Conservation (phyloP, 2,113 vertebrate genomes). For the Heliornis fulica region DNA sequence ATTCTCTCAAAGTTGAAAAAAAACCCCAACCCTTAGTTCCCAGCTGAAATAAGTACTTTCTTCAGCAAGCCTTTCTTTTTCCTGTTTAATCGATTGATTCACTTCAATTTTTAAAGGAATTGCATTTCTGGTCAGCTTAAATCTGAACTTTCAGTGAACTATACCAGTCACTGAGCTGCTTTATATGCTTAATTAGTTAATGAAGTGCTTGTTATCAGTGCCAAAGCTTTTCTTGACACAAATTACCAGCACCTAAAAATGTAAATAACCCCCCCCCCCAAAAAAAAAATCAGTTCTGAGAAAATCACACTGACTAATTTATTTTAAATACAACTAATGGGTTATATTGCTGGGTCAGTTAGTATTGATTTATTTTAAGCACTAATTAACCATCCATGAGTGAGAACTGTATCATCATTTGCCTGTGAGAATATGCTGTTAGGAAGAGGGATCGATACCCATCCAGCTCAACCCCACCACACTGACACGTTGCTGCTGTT, state of each 20-base stretch:
- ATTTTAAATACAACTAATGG: neutral
- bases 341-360: neutral
- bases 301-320: neutral
- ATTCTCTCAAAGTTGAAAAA: neutral
- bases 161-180: neutral
- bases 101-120: neutral
- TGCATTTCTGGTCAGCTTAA: slow-evolving; percentile 47
- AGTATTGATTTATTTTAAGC: slow-evolving; percentile 16
- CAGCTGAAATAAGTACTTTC: neutral
- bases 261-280: neutral
- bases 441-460: slow-evolving; percentile 2
- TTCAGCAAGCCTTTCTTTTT: neutral
- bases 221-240: neutral
- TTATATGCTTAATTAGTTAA: slow-evolving; percentile 45
- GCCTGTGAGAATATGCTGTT: neutral
- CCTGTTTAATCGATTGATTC: slow-evolving; percentile 2
- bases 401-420: neutral
- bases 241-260: slow-evolving; percentile 15
- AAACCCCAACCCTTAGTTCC: neutral
- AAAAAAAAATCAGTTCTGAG: neutral
- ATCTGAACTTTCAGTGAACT: slow-evolving; percentile 56
- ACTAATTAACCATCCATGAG: slow-evolving; percentile 18
- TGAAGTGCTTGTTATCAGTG: neutral
- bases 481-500: neutral
- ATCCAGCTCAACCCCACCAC: neutral